Conservation (phyloP, 2,113 vertebrate genomes). For the Martes martes region DNA sequence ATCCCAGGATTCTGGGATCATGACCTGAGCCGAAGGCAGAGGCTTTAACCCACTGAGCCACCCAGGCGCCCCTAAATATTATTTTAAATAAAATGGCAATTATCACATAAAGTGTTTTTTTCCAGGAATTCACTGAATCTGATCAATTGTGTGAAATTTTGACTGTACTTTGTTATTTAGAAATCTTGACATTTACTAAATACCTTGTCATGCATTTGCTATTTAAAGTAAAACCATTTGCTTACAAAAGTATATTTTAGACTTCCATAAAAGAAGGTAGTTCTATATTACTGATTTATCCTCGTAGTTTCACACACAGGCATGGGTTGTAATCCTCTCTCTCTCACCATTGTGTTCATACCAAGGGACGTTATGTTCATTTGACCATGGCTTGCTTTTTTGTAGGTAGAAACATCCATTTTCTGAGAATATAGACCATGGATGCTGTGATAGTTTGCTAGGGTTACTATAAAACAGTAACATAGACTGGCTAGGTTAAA, state of each 20-base stretch:
- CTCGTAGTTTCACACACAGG: neutral
- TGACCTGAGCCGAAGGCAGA: too few species aligned
- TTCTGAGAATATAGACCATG: neutral
- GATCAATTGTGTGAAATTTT: neutral
- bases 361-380: neutral
- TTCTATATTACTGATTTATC: neutral
- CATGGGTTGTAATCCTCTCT: neutral
- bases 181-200: neutral
- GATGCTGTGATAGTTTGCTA: neutral
- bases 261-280: neutral
- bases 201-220: neutral
- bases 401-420: neutral
- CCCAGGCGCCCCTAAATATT: neutral
- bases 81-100: neutral
- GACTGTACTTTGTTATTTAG: neutral
- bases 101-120: neutral
- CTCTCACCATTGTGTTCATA: rapidly evolving
- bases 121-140: neutral
- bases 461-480: too few species aligned
- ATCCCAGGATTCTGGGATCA: too few species aligned
- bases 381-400: neutral
- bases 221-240: neutral
- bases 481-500: neutral
- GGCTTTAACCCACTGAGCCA: too few species aligned
- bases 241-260: neutral